Base-by-base conservation (phyloP, 2,113 vertebrate species). In the Indicator maculatus region DNA sequence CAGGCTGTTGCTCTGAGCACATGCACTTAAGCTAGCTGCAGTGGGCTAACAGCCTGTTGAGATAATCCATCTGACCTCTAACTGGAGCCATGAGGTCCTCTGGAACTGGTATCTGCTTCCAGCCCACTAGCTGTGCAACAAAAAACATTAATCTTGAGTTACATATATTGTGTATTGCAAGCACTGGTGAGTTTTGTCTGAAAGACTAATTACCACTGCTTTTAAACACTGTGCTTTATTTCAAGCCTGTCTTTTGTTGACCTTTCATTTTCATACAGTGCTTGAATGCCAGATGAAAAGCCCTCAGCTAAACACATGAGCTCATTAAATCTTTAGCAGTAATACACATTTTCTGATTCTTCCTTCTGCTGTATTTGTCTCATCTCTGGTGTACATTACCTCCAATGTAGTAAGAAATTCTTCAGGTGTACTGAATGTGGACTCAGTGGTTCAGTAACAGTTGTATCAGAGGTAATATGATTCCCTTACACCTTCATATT, bases 301-400 rank as follows among this genome's bases (percentile, higher is more conserved):
- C 5, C 5, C 31, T 76, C 31, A 50, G n/a, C 28, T 82, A 9
- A 52, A n/a, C 45, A 64, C 0, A 0, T 18, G 44, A 64, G 8
- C 23, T 88, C 45, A 18, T 80, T 47, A 39, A 76, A 83, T 69
- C 17, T 85, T 58, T 12, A 69, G 8, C 30, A 65, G 44, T 44
- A 39, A 61, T 45, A 67, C 4, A 24, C 7, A 20, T 63, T 72
- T 88, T 86, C 23, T 3, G 9, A 20, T 80, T 69, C 23, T 50
- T 58, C 28, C 27, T 79, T 77, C 31, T 18, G 18, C 14, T 19
- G 9, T 27, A 45, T 79, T 83, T 88, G 12, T 80, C 73, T 77
- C 3, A 0, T 70, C 52, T 84, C 39, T 1, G 1, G 12, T 47
- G 16, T 12, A 47, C 0, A 0, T 38, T 86, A 50, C 23, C 20